A percentile compares a stretch with the other conserved stretches of the same genome.
These are phyloP conservation scores for Potamarius usumacintae DNA, from an alignment of 2,113 vertebrate species.

Conservation along the genomic window DNA sequence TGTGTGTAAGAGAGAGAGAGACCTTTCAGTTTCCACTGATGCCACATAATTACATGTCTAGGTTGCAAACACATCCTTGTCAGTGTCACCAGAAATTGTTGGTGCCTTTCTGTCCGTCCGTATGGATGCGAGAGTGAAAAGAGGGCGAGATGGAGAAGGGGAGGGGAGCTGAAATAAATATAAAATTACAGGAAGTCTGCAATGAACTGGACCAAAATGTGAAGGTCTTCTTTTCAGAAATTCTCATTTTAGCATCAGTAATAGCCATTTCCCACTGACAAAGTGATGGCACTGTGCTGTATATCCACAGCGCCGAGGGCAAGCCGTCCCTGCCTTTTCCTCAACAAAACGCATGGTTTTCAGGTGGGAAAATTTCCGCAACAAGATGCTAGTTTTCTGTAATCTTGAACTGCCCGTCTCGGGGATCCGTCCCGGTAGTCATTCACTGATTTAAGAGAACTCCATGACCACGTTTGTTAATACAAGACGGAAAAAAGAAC, in stretches of 20 bases:
- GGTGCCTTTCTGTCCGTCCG: slow-evolving; percentile 19
- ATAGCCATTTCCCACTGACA: neutral
- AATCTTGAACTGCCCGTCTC: neutral
- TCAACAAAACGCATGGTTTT: neutral
- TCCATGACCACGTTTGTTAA: neutral
- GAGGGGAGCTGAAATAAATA: neutral
- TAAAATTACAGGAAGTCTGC: neutral
- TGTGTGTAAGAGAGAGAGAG: neutral
- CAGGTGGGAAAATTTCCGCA: neutral
- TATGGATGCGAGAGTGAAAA: neutral
- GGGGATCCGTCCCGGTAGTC: neutral
- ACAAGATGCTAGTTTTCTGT: neutral
- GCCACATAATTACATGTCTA: slow-evolving; percentile 58
- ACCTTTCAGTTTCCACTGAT: slow-evolving; percentile 51
- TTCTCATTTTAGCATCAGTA: neutral
- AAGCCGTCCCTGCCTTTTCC: neutral
- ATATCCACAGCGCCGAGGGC: neutral
- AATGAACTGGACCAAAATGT: neutral
- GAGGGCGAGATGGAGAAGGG: neutral
- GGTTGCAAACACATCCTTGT: slow-evolving; percentile 55
- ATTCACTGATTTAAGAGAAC: neutral
- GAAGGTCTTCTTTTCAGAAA: slow-evolving; percentile 3
- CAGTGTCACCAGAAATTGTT: slow-evolving; percentile 51
- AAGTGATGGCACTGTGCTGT: neutral
- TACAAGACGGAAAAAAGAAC: neutral